These are phyloP conservation scores for Ctenopoma multispine DNA, from an alignment of 2,797 vertebrate genomes.

Conservation along the genomic window DNA sequence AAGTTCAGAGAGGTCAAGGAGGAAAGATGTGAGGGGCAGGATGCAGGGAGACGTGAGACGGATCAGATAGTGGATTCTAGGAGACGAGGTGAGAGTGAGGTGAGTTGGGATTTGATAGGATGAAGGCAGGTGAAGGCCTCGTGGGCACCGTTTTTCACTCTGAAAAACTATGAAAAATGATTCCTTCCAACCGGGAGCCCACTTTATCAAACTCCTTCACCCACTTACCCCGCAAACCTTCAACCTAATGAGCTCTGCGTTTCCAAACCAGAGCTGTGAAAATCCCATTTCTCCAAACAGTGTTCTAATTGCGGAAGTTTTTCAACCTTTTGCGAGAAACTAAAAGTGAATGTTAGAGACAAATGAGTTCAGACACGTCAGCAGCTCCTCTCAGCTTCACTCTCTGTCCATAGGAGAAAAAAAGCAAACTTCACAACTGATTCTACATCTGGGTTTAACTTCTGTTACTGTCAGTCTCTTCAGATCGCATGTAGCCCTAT, in stretches of 20 bases:
- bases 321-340: slow-evolving; percentile 23
- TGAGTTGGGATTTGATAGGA: slow-evolving; percentile 21
- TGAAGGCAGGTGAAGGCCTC: slow-evolving; percentile 21
- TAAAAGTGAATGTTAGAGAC: slow-evolving; percentile 29
- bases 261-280: slow-evolving; percentile 28
- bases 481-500: slow-evolving; percentile 44
- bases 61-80: slow-evolving; percentile 44
- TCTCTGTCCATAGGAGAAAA: slow-evolving; percentile 2
- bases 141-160: slow-evolving; percentile 3
- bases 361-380: slow-evolving; percentile 7
- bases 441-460: slow-evolving; percentile 28
- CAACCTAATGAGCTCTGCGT: slow-evolving; percentile 42
- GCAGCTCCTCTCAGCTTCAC: slow-evolving; percentile 27
- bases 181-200: slow-evolving; percentile 6
- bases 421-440: slow-evolving; percentile 19
- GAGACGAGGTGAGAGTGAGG: slow-evolving; percentile 32
- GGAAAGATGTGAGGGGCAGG: slow-evolving; percentile 39
- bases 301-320: slow-evolving; percentile 66
- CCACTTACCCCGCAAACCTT: not conserved
- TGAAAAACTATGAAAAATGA: slow-evolving; percentile 1
- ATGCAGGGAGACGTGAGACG: slow-evolving; percentile 39
- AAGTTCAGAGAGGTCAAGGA: slow-evolving; percentile 56
- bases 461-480: slow-evolving; percentile 31
- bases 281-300: slow-evolving; percentile 49
- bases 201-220: not conserved